Base-by-base conservation (phyloP, 2,113 vertebrate genomes). In the Alectura lathami region DNA sequence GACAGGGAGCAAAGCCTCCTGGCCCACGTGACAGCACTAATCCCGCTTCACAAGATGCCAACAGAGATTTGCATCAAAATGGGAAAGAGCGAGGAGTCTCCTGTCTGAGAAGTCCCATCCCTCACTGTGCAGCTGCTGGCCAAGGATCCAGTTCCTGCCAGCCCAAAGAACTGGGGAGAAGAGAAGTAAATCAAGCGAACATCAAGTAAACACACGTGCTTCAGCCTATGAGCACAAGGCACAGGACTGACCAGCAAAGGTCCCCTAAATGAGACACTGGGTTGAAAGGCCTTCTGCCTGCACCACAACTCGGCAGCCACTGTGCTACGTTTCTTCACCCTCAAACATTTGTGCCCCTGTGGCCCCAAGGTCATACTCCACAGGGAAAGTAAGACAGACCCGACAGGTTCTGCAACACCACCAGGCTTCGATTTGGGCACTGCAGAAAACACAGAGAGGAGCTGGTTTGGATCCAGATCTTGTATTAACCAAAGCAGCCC, bases 31-130 rank as follows among this genome's bases (percentile, higher is more conserved):
- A 78, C 74, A 72, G 64, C 24, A 43, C 77, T 95, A 88, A 96
- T 93, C 81, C 69, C 17, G 56, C 94, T 89, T 98, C 96, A 95
- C 56, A 85, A 97, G 96, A 97, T 76, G 76, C 84, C 96, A 79
- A 83, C 79, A 93, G 92, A 73, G 30, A 98, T 97, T 96, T 97
- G 97, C 98, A 98, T 98, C 95, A 92, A 67, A 98, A 98, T 64
- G 63, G 70, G 63, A 48, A 63, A 48, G 87, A 78, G 75, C 36
- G 22, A 38, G 45, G 94, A 40, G 82, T 93, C 40, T 69, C 83
- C 13, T 21, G 77, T 69, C 68, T 92, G 57, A 73, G 92, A 97
- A 97, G 97, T 95, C 96, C 94, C 95, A 81, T 62, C 75, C 93
- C 86, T 70, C 86, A 89, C 93, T 11, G 10, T 57, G 90, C 98